These are phyloP conservation scores for Parapristionchus giblindavisi DNA, from an alignment of 2,888 invertebrate species.

Conservation along the genomic window DNA sequence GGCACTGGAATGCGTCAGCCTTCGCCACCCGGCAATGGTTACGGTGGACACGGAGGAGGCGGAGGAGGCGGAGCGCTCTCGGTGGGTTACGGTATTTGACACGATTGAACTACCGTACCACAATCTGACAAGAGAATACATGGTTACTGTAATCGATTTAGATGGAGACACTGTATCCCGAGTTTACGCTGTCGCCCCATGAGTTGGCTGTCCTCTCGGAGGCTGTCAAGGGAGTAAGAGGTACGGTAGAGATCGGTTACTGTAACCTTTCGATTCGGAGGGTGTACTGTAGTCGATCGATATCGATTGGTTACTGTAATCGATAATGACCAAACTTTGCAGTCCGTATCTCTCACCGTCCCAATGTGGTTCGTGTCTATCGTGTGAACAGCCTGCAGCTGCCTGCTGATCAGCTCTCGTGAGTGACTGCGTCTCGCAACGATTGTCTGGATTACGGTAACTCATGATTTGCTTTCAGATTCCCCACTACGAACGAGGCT, in stretches of 20 bases:
- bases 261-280: neutral
- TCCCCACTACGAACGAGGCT: conserved; percentile 52
- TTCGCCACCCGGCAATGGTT: conserved; percentile 10
- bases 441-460: neutral
- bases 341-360: conserved; percentile 58
- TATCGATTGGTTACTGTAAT: neutral
- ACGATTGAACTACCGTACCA: neutral
- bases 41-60: conserved; percentile 12
- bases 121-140: too few relatives aligned
- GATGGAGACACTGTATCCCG: conserved; percentile 47
- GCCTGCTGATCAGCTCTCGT: conserved; percentile 58
- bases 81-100: conserved; percentile 29
- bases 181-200: conserved; percentile 53
- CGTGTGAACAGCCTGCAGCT: conserved; percentile 60
- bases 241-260: neutral
- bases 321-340: neutral
- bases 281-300: neutral
- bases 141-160: conserved; percentile 18
- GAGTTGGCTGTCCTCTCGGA: conserved; percentile 55
- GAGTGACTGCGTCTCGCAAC: conserved; percentile 1
- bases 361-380: conserved; percentile 61
- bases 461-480: conserved; percentile 42
- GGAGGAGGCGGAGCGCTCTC: conserved; percentile 40
- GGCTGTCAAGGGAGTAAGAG: conserved; percentile 50
- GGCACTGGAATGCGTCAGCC: conserved; percentile 28